phyloP scores from a whole-genome alignment of 1,140 invertebrate species.

The Tetramorium alpestre region DNA sequence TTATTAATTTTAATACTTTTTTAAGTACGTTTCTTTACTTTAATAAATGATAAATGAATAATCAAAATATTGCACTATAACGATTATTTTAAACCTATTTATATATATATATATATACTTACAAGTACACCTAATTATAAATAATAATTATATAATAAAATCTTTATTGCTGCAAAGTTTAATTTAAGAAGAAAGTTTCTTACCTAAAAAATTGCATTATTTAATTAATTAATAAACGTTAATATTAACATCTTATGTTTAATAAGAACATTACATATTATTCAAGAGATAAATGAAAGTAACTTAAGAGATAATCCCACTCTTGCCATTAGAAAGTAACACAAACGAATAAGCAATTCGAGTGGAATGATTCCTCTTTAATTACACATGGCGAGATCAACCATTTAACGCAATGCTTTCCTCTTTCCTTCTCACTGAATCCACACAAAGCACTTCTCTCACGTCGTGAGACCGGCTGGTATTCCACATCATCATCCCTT shows the following conservation, averaged over 20 bases:
- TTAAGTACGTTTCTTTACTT: background rate
- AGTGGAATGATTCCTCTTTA: constrained; percentile 60
- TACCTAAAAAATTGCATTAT: background rate
- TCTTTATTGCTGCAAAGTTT: background rate
- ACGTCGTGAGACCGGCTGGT: constrained; percentile 18
- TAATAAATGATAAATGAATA: background rate
- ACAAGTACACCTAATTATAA: background rate
- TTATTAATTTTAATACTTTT: background rate
- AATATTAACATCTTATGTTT: background rate
- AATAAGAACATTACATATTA: background rate
- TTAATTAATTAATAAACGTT: background rate
- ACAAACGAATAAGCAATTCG: constrained; percentile 59
- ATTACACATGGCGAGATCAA: constrained; percentile 58
- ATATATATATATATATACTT: background rate
- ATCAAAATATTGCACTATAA: background rate
- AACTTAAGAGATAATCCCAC: constrained; percentile 9
- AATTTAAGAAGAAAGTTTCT: background rate
- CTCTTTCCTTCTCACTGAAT: constrained; percentile 46
- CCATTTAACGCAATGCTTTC: constrained; percentile 45
- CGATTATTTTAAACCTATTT: background rate
- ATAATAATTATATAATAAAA: constrained; percentile 13
- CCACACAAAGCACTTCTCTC: constrained; percentile 39
- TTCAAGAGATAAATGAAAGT: background rate
- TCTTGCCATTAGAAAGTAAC: constrained; percentile 26
- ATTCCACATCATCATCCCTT: constrained; percentile 54